These are phyloP conservation scores for Tautogolabrus adspersus DNA, from an alignment of 2,113 vertebrate genomes.

Conservation along the genomic window DNA sequence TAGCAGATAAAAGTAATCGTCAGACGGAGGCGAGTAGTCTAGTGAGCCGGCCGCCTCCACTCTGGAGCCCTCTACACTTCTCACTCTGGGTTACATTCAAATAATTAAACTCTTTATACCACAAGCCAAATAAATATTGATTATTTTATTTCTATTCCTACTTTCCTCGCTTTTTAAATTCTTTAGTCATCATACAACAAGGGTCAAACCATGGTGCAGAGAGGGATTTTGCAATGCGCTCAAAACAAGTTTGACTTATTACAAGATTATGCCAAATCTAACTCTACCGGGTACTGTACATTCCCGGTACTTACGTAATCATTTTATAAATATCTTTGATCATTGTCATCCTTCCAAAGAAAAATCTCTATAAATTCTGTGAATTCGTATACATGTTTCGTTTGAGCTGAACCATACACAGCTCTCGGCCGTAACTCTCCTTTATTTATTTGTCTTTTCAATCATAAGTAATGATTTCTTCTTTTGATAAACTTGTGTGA, in stretches of 20 bases:
- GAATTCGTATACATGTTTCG: not conserved
- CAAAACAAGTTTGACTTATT: not conserved
- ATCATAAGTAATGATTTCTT: no score
- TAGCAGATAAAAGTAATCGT: not conserved
- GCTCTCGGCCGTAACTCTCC: not conserved
- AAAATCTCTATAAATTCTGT: not conserved
- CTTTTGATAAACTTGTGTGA: no score
- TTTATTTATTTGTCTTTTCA: no score
- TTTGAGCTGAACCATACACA: not conserved
- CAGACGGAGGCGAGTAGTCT: not conserved
- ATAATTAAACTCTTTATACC: constrained; percentile 1
- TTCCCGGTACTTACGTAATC: not conserved
- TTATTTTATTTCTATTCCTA: not conserved
- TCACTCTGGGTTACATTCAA: constrained; percentile 5
- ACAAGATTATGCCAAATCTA: not conserved
- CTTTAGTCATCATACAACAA: not conserved
- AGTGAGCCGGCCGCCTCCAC: not conserved
- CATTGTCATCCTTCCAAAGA: not conserved
- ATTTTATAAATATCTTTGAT: not conserved
- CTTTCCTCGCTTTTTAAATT: not conserved
- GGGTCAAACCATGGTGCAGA: not conserved
- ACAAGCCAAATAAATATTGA: constrained; percentile 7
- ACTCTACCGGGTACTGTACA: not conserved
- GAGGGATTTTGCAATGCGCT: not conserved
- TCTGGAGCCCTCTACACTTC: not conserved